Percentiles rank a stretch among this genome's conserved stretches.
phyloP scores from a whole-genome alignment of 2,888 invertebrate genomes.

The Pandemis heparana region DNA sequence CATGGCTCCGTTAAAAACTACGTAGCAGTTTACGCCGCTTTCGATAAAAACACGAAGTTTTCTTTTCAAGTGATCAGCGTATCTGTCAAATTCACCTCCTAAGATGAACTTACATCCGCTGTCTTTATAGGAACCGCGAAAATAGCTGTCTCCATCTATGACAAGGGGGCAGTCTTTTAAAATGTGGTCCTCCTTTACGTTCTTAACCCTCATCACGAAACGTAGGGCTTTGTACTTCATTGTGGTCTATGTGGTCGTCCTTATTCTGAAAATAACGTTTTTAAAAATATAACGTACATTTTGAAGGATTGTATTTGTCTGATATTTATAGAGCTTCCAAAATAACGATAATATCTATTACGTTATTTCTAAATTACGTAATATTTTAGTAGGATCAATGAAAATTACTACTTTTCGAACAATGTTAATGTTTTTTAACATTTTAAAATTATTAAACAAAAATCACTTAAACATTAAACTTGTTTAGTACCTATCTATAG shows the following conservation, averaged over 20 bases:
- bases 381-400: too few relatives aligned
- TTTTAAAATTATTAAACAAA: too few relatives aligned
- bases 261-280: background rate
- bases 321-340: too few relatives aligned
- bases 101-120: slow-evolving; percentile 52
- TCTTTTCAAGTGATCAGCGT: slow-evolving; percentile 43
- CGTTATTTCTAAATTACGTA: too few relatives aligned
- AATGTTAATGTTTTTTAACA: too few relatives aligned
- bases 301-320: too few relatives aligned
- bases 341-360: too few relatives aligned
- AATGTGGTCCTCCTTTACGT: slow-evolving; percentile 6
- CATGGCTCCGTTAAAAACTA: slow-evolving; percentile 47
- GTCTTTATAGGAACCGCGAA: slow-evolving; percentile 48
- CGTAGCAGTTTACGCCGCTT: slow-evolving; percentile 44
- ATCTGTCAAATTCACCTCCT: slow-evolving; percentile 50
- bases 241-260: slow-evolving; percentile 15
- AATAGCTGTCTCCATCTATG: slow-evolving; percentile 48
- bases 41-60: slow-evolving; percentile 37
- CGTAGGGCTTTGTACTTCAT: slow-evolving; percentile 46
- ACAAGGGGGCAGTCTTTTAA: slow-evolving; percentile 43
- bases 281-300: background rate
- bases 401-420: too few relatives aligned
- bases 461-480: too few relatives aligned
- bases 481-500: too few relatives aligned
- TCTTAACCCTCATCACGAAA: slow-evolving; percentile 36